Conservation (phyloP, 1,140 invertebrate genomes). For the Neelides sp. region DNA sequence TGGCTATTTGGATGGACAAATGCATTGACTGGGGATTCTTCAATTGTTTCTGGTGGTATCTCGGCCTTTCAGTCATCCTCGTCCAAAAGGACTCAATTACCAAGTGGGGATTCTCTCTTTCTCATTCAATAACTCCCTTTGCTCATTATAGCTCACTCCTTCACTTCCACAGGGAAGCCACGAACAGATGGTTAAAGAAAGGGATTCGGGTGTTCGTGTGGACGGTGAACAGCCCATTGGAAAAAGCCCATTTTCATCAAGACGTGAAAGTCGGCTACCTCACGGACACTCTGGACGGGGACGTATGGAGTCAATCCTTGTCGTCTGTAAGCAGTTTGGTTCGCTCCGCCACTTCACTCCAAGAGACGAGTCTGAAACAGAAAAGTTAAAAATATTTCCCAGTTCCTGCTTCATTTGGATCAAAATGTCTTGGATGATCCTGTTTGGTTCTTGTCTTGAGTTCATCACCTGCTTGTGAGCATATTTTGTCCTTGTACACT, state of each 20-base stretch:
- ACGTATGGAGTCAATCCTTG: no score
- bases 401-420: no score
- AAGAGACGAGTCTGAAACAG: no score
- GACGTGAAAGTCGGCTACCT: conserved; percentile 21
- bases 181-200: conserved; percentile 15
- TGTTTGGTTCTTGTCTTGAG: no score
- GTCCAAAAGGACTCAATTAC: conserved; percentile 54
- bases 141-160: no score
- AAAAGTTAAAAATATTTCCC: no score
- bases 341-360: no score
- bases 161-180: conserved; percentile 22
- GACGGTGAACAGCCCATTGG: conserved; percentile 26
- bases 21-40: conserved; percentile 44
- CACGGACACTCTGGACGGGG: conserved; percentile 28
- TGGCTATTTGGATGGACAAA: conserved; percentile 39
- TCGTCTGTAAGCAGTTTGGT: no score
- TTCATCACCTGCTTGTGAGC: no score
- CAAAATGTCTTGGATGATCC: no score
- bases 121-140: no score
- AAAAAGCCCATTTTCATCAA: conserved; percentile 22
- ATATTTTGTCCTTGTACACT: no score
- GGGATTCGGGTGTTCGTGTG: conserved; percentile 21
- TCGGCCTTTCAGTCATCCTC: conserved; percentile 50
- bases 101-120: conserved; percentile 44
- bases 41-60: conserved; percentile 41